These are phyloP conservation scores for Ctenosaura bakeri DNA, from an alignment of 2,797 vertebrate species.

Conservation along the genomic window DNA sequence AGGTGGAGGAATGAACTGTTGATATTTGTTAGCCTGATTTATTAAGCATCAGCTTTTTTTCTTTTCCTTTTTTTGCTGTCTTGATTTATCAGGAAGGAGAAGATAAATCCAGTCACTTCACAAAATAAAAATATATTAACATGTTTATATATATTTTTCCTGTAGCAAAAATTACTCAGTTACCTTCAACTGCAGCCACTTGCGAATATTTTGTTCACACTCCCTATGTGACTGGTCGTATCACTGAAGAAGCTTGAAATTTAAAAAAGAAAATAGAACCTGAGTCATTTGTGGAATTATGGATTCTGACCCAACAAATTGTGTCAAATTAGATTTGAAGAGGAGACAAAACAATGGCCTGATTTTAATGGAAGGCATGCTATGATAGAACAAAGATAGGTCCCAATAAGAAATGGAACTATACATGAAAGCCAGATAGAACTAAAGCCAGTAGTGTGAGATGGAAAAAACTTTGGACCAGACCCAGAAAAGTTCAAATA, in stretches of 20 bases:
- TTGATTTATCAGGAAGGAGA: neutral
- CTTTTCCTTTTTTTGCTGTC: neutral
- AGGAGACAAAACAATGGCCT: neutral
- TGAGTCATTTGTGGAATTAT: neutral
- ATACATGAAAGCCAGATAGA: neutral
- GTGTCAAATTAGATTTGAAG: neutral
- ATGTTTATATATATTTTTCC: constrained; percentile 25
- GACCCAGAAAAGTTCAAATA: neutral
- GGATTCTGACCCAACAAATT: neutral
- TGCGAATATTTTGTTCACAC: constrained; percentile 24
- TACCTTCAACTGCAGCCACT: constrained; percentile 24
- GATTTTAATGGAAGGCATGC: neutral
- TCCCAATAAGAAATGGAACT: neutral
- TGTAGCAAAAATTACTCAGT: neutral
- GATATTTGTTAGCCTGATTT: neutral
- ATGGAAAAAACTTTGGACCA: neutral
- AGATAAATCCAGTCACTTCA: neutral
- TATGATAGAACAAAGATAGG: neutral
- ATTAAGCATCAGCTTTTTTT: too few relatives aligned
- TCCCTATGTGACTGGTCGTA: neutral
- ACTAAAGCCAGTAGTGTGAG: neutral
- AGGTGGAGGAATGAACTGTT: neutral
- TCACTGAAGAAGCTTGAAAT: neutral
- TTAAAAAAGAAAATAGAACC: neutral
- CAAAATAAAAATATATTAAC: neutral